phyloP scores from a whole-genome alignment of 2,113 vertebrate species.

The Oryzias javanicus region DNA sequence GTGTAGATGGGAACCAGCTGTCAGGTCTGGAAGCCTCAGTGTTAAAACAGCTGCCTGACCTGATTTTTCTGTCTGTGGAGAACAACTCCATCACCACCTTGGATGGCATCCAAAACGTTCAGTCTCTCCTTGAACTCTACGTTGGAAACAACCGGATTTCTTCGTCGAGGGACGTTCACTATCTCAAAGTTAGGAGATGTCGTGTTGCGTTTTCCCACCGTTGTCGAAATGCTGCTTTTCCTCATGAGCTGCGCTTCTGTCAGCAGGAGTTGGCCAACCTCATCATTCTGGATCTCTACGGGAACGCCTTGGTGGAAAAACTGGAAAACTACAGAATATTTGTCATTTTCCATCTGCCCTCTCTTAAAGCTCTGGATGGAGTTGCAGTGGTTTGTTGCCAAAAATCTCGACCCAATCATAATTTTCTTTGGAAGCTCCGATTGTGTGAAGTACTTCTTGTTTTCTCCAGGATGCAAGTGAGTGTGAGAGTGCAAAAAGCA shows the following conservation, averaged over 20 bases:
- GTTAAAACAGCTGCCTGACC: conserved; percentile 78
- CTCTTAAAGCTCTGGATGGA: conserved; percentile 86
- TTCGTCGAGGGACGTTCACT: conserved; percentile 80
- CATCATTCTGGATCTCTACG: conserved; percentile 83
- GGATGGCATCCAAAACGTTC: conserved; percentile 77
- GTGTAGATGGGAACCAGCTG: conserved; percentile 83
- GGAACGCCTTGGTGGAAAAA: conserved; percentile 81
- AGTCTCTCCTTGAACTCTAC: conserved; percentile 83
- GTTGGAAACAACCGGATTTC: conserved; percentile 82
- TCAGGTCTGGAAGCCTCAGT: conserved; percentile 70
- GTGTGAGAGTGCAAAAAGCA: conserved; percentile 81
- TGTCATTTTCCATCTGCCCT: conserved; percentile 83
- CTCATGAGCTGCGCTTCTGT: conserved; percentile 5
- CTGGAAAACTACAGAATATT: conserved; percentile 85
- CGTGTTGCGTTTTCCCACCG: background rate
- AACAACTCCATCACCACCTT: conserved; percentile 82
- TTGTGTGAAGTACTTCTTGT: conserved; percentile 21
- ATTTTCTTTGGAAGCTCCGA: background rate
- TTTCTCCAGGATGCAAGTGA: conserved; percentile 77
- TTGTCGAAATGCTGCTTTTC: background rate
- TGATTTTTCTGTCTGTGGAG: conserved; percentile 83
- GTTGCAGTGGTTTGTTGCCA: conserved; percentile 72
- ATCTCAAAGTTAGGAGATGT: conserved; percentile 54
- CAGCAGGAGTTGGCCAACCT: conserved; percentile 79
- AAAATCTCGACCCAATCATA: background rate